phyloP scores from a whole-genome alignment of 2,797 vertebrate species.

The Heterohyrax brucei region DNA sequence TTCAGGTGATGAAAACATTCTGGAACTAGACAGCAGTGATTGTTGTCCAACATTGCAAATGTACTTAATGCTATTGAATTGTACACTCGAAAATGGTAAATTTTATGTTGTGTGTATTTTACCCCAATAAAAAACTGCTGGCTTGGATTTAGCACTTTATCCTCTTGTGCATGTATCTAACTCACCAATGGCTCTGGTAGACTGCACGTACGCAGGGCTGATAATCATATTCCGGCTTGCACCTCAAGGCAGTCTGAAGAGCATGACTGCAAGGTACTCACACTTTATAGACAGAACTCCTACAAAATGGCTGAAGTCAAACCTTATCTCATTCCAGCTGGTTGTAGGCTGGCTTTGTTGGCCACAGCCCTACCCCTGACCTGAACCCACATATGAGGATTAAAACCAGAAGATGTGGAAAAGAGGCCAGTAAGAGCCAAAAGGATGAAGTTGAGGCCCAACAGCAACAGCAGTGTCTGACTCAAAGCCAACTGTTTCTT shows the following conservation, averaged over 20 bases:
- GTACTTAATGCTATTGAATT: background rate
- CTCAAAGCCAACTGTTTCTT: conserved; percentile 35
- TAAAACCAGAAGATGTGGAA: conserved; percentile 40
- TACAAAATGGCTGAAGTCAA: background rate
- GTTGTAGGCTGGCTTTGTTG: background rate
- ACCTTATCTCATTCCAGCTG: conserved; percentile 7
- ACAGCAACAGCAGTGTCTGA: conserved; percentile 53
- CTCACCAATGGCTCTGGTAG: background rate
- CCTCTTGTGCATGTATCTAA: conserved; percentile 39
- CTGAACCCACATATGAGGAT: conserved; percentile 6
- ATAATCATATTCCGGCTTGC: background rate
- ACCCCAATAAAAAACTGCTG: conserved; percentile 14
- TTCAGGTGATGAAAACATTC: conserved; percentile 37
- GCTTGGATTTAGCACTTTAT: conserved; percentile 54
- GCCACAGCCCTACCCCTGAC: background rate
- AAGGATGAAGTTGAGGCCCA: conserved; percentile 42
- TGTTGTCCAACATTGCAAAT: background rate
- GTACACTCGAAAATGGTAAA: background rate
- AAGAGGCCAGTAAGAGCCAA: conserved; percentile 50
- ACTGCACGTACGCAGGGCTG: background rate
- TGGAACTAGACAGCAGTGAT: background rate
- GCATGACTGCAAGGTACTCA: background rate
- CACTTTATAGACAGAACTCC: background rate
- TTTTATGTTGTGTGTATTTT: conserved; percentile 38
- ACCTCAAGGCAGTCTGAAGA: background rate